Percentiles rank a stretch among this genome's conserved stretches.
Evolutionary conservation across 2,888 invertebrate species (phyloP).

Genomic region (Eutolmus rufibarbis): DNA sequence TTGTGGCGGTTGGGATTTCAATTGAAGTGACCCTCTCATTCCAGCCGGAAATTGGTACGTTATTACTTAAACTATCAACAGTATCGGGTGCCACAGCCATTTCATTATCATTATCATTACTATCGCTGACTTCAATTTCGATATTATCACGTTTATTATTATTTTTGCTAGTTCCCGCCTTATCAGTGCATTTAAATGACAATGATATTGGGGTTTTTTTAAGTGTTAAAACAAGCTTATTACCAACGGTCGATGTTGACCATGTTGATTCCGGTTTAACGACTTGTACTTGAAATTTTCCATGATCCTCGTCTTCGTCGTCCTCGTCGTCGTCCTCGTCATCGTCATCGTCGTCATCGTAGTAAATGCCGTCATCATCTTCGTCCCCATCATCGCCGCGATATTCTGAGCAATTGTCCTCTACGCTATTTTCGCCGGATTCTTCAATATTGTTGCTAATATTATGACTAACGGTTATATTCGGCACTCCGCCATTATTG

Average conservation of each 20-base stretch:
- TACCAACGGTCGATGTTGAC: slow-evolving; percentile 52
- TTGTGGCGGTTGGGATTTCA: not conserved
- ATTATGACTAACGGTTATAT: not conserved
- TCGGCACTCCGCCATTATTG: slow-evolving; percentile 1
- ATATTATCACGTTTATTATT: not conserved
- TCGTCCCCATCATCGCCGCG: not conserved
- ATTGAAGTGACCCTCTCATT: not conserved
- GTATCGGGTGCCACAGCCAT: slow-evolving; percentile 25
- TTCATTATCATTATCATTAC: slow-evolving; percentile 12
- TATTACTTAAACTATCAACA: slow-evolving; percentile 23
- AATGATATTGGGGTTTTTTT: slow-evolving; percentile 55
- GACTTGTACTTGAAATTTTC: slow-evolving; percentile 53
- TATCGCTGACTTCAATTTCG: not conserved
- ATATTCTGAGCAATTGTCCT: not conserved
- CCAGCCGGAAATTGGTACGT: not conserved
- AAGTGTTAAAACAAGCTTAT: slow-evolving; percentile 57
- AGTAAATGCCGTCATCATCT: not conserved
- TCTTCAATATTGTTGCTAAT: not conserved
- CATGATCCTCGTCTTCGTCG: slow-evolving; percentile 43
- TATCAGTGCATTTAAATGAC: not conserved
- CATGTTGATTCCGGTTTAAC: slow-evolving; percentile 54
- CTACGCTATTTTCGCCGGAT: not conserved
- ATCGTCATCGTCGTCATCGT: slow-evolving; percentile 44
- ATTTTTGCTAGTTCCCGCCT: not conserved
- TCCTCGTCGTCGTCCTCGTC: slow-evolving; percentile 45